Conservation (phyloP, 1,140 invertebrate genomes). For the Macrosteles quadrilineatus region DNA sequence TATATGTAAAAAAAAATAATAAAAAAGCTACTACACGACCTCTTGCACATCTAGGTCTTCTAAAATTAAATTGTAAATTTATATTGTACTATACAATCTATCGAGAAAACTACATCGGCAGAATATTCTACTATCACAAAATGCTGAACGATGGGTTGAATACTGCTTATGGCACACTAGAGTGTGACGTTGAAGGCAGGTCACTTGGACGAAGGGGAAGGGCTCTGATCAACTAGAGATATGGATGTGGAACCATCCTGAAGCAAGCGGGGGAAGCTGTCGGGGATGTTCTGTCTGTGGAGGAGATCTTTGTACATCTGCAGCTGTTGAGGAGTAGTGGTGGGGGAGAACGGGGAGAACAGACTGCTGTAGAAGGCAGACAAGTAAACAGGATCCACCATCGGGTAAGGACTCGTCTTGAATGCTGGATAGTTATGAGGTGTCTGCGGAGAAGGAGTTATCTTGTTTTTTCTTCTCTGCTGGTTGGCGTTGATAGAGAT, state of each 20-base stretch:
- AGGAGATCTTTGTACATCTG: constrained; percentile 52
- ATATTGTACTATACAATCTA: no score
- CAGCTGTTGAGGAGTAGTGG: constrained; percentile 47
- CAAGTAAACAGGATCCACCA: constrained; percentile 50
- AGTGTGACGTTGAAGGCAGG: constrained; percentile 15
- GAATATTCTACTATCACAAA: constrained; percentile 20
- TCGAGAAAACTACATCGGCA: neutral
- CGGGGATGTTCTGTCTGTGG: constrained; percentile 32
- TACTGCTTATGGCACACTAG: constrained; percentile 22
- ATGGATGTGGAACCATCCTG: constrained; percentile 42
- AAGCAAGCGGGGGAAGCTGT: constrained; percentile 36
- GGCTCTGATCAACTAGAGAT: constrained; percentile 38
- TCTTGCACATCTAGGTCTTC: no score
- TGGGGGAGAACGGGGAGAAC: constrained; percentile 46
- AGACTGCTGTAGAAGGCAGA: constrained; percentile 51
- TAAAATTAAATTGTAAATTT: no score
- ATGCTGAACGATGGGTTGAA: constrained; percentile 20
- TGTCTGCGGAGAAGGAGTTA: constrained; percentile 28
- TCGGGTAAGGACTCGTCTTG: constrained; percentile 34
- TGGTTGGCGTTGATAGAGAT: constrained; percentile 21
- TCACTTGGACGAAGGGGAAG: constrained; percentile 41
- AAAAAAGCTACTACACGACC: no score
- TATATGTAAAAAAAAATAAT: no score
- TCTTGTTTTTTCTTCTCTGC: constrained; percentile 6
- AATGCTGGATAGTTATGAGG: constrained; percentile 40